Percentiles rank a stretch among this genome's conserved stretches.
phyloP scores from a whole-genome alignment of 92 coral and sea anemone genomes.

The Meandrina meandrites region DNA sequence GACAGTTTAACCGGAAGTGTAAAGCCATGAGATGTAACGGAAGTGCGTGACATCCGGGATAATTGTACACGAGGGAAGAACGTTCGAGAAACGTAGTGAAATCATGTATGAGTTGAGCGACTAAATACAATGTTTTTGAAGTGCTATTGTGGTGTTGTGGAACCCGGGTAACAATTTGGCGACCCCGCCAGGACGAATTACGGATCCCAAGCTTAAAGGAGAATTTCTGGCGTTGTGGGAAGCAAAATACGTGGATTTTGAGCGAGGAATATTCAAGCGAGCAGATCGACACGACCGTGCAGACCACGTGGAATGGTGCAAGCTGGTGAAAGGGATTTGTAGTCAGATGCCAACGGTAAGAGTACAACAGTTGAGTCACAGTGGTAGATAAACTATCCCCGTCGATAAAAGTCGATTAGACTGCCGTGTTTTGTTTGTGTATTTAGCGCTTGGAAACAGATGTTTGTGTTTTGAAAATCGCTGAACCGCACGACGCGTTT shows the following conservation, averaged over 20 bases:
- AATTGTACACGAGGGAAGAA: background rate
- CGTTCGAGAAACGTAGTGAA: background rate
- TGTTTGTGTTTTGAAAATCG: conserved; percentile 13
- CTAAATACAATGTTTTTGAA: conserved; percentile 4
- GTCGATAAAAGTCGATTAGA: conserved; percentile 6
- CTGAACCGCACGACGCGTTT: background rate
- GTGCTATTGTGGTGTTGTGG: conserved; percentile 1
- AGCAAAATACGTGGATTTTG: conserved; percentile 14
- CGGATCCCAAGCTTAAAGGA: conserved; percentile 9
- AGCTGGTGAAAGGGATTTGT: background rate
- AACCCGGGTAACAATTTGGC: conserved; percentile 30
- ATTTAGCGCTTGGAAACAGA: background rate
- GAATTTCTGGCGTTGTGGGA: background rate
- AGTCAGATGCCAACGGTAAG: conserved; percentile 38
- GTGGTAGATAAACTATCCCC: background rate
- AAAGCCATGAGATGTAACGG: too few species aligned
- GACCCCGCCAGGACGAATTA: conserved; percentile 31
- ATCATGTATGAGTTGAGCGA: background rate
- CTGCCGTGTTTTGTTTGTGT: background rate
- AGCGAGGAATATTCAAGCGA: conserved; percentile 14
- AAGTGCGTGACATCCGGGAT: conserved; percentile 21
- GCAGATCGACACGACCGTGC: background rate
- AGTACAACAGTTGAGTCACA: background rate
- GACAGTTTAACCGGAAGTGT: too few species aligned
- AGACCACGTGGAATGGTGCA: conserved; percentile 7